phyloP scores from a whole-genome alignment of 2,113 vertebrate genomes.

The Tamias sibiricus region DNA sequence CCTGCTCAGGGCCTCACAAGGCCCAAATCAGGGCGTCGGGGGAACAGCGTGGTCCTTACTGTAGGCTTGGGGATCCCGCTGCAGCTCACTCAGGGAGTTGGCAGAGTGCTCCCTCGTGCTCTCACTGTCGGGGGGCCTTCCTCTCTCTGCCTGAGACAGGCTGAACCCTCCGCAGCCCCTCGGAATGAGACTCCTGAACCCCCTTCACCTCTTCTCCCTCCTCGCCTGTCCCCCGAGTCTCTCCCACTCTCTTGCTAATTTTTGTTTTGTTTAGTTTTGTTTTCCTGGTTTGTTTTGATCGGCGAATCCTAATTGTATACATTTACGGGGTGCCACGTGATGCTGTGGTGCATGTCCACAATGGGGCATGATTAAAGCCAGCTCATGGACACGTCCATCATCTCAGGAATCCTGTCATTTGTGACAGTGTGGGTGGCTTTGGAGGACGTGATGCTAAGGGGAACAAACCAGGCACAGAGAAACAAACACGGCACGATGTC shows the following conservation, averaged over 20 bases:
- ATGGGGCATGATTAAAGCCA: background rate
- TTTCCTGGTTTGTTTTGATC: background rate
- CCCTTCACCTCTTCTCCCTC: background rate
- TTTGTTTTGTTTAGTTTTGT: background rate
- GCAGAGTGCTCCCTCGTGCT: background rate
- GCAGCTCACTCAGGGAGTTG: background rate
- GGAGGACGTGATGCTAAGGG: background rate
- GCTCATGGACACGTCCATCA: background rate
- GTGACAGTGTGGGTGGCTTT: background rate
- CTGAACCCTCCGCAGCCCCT: background rate
- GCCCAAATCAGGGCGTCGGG: background rate
- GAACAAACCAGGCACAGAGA: background rate
- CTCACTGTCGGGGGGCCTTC: accelerated
- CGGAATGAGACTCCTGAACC: too few species aligned
- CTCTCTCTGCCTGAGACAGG: background rate
- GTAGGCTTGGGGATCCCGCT: background rate
- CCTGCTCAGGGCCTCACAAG: background rate
- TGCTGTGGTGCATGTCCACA: background rate
- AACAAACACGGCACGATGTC: background rate
- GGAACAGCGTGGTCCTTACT: background rate
- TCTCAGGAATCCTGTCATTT: background rate
- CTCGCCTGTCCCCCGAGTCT: too few species aligned
- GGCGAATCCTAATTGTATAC: background rate
- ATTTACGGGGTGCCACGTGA: background rate
- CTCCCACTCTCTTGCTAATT: background rate